Conservation (phyloP, 2,888 invertebrate species). For the Metopia argyrocephala region DNA sequence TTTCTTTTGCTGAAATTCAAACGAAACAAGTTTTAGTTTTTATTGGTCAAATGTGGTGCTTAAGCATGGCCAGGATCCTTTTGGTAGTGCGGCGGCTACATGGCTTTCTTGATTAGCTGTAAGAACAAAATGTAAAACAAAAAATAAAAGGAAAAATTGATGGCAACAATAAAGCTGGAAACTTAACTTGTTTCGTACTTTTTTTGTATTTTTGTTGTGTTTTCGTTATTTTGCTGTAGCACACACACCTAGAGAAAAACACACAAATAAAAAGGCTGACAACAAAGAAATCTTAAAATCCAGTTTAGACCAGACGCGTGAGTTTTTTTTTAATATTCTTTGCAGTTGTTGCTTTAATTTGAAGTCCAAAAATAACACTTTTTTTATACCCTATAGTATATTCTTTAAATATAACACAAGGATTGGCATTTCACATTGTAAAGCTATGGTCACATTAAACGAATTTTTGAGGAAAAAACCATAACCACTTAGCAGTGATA, state of each 20-base stretch:
- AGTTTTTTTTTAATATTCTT: constrained; percentile 43
- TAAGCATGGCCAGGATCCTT: constrained; percentile 63
- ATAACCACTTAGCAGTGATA: no score
- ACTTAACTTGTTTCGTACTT: constrained; percentile 44
- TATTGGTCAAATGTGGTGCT: constrained; percentile 57
- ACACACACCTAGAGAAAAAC: constrained; percentile 39
- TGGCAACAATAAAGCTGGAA: neutral
- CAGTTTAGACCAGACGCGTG: constrained; percentile 63
- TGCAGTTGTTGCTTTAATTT: constrained; percentile 45
- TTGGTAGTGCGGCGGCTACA: constrained; percentile 43
- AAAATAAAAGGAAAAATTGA: neutral
- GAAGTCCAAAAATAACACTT: constrained; percentile 61
- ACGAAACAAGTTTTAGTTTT: constrained; percentile 58
- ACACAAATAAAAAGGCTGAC: neutral
- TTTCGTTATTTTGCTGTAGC: constrained; percentile 6
- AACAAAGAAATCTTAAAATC: constrained; percentile 48
- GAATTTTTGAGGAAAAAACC: no score
- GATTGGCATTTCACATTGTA: neutral
- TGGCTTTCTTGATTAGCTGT: constrained; percentile 60
- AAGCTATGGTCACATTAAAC: no score
- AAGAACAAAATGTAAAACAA: constrained; percentile 54
- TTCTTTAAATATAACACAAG: constrained; percentile 30
- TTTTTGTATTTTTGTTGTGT: neutral
- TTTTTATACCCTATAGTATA: constrained; percentile 53
- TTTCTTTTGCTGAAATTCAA: constrained; percentile 44